Evolutionary conservation across 2,113 vertebrate species (phyloP).

Genomic region (Oncorhynchus clarkii): DNA sequence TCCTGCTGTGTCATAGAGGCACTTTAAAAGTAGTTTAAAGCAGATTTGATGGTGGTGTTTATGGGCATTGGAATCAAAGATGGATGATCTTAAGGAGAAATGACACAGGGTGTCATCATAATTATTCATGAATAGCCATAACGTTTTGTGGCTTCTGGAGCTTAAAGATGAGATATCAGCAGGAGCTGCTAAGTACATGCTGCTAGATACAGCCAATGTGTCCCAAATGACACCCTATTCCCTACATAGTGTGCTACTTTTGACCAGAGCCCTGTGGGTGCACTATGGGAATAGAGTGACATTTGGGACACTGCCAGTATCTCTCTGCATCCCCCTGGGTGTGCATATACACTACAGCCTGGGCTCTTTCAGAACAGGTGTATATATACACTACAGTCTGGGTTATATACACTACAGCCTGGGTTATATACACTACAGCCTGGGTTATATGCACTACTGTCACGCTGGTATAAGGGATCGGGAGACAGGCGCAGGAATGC

Average conservation of each 20-base stretch:
- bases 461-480: too few species aligned
- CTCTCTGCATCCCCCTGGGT: slow-evolving; percentile 37
- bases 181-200: slow-evolving; percentile 1
- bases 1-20: slow-evolving; percentile 18
- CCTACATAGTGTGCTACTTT: too few species aligned
- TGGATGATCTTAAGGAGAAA: slow-evolving; percentile 22
- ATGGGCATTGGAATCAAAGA: slow-evolving; percentile 33
- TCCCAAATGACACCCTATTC: too few species aligned
- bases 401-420: too few species aligned
- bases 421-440: too few species aligned
- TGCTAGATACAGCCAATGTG: not conserved
- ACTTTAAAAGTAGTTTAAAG: slow-evolving; percentile 43
- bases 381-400: too few species aligned
- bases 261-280: too few species aligned
- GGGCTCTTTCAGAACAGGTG: too few species aligned
- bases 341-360: not conserved
- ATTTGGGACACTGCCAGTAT: slow-evolving; percentile 7
- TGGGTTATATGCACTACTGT: too few species aligned
- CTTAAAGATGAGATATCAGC: slow-evolving; percentile 28
- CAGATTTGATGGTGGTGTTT: slow-evolving; percentile 46
- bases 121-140: slow-evolving; percentile 55
- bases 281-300: not conserved
- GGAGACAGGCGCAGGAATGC: too few species aligned
- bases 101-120: slow-evolving; percentile 35
- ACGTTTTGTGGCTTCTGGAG: slow-evolving; percentile 42